Evolutionary conservation across 2,797 vertebrate species (phyloP).

Genomic region (Anguilla anguilla): DNA sequence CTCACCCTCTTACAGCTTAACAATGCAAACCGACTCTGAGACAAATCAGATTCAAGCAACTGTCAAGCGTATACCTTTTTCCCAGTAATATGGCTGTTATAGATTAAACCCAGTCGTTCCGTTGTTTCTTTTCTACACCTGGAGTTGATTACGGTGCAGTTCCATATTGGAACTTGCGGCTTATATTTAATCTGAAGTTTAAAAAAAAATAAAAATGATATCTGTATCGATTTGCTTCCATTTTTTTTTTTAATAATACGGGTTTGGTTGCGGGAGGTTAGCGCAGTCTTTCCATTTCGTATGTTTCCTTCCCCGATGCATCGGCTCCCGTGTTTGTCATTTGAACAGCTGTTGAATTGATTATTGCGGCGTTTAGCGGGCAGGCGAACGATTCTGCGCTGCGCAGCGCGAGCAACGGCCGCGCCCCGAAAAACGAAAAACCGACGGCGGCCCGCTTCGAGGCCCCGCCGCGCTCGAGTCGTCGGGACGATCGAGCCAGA

Average conservation of each 20-base stretch:
- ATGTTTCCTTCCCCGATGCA: not conserved
- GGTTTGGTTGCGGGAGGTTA: not conserved
- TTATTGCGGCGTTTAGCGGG: not conserved
- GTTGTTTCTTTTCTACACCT: not conserved
- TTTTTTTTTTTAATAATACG: not conserved
- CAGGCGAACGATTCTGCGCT: not conserved
- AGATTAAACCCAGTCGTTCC: not conserved
- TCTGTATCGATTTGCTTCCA: not conserved
- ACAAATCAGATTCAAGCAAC: not conserved
- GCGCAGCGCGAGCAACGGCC: not conserved
- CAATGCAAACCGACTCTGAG: not conserved
- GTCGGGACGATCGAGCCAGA: not conserved
- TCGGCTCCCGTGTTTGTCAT: not conserved
- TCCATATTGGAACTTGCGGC: not conserved
- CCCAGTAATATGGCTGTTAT: not conserved
- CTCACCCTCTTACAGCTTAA: not conserved
- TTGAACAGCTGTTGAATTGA: slow-evolving; percentile 1
- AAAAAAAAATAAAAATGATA: not conserved
- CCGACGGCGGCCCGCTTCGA: not conserved
- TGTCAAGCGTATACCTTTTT: not conserved
- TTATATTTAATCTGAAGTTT: slow-evolving; percentile 5
- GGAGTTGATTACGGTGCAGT: not conserved
- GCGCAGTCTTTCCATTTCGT: not conserved
- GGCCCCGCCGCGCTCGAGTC: not conserved
- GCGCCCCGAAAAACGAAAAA: not conserved